phyloP scores from a whole-genome alignment of 2,797 vertebrate species.

The Sebastes matsubarae region DNA sequence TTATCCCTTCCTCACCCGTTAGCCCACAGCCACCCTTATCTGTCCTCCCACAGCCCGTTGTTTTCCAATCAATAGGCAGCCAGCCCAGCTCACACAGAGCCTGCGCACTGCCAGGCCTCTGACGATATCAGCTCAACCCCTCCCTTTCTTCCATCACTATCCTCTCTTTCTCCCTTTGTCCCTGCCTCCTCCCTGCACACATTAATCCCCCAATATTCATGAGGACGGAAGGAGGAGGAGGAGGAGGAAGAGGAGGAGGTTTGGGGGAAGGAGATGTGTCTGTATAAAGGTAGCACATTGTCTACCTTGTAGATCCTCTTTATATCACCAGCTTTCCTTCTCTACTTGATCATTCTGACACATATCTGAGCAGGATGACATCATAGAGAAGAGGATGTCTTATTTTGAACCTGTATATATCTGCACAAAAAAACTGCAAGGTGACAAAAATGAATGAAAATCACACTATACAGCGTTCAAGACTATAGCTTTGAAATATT shows the following conservation, averaged over 20 bases:
- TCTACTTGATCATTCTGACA: not conserved
- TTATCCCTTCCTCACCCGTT: constrained; percentile 56
- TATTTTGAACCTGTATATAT: not conserved
- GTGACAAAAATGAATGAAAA: not conserved
- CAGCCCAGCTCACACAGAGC: constrained; percentile 69
- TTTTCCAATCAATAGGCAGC: constrained; percentile 82
- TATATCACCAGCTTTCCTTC: not conserved
- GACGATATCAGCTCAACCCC: constrained; percentile 64
- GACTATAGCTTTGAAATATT: not conserved
- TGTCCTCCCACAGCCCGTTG: constrained; percentile 73
- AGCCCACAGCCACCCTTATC: constrained; percentile 61
- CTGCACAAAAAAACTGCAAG: too few relatives aligned
- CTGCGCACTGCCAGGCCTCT: constrained; percentile 77
- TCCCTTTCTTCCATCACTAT: constrained; percentile 21
- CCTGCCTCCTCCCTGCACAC: constrained; percentile 29
- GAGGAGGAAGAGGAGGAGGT: not conserved
- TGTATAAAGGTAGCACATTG: constrained; percentile 22
- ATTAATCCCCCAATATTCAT: constrained; percentile 74
- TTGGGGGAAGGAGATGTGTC: constrained; percentile 44
- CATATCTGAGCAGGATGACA: not conserved
- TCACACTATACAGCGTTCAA: not conserved
- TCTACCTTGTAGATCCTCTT: not conserved
- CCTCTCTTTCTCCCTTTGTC: constrained; percentile 52
- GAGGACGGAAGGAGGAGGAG: constrained; percentile 34
- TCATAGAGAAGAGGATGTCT: not conserved